Percentiles rank a stretch among this genome's conserved stretches.
phyloP scores from a whole-genome alignment of 2,113 vertebrate genomes.

The Cryptoleucopteryx plumbea region DNA sequence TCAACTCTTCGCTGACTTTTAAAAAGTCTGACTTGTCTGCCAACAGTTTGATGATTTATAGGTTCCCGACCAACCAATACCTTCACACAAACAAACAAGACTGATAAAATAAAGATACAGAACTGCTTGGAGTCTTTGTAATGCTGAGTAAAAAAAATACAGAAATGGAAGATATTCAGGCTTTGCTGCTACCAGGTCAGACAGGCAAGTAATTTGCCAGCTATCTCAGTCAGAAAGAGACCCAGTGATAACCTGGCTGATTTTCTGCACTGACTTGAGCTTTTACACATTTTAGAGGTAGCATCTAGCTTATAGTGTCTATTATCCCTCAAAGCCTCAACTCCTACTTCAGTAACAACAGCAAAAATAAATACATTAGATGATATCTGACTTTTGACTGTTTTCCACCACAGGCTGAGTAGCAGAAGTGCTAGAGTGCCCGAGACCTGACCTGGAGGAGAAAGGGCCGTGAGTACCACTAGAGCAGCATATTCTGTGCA shows the following conservation, averaged over 20 bases:
- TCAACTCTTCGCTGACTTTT: constrained; percentile 5
- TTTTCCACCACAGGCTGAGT: neutral
- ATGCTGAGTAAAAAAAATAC: neutral
- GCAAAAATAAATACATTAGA: neutral
- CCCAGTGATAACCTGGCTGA: neutral
- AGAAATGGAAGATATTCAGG: neutral
- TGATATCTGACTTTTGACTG: neutral
- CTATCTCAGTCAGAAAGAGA: neutral
- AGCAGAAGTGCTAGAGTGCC: neutral
- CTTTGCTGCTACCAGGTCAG: neutral
- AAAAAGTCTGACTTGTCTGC: neutral
- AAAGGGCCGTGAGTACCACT: neutral
- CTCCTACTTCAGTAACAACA: neutral
- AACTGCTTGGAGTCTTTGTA: neutral
- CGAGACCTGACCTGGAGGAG: fast-evolving
- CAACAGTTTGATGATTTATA: constrained; percentile 5
- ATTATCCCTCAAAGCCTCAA: neutral
- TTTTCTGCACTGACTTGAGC: neutral
- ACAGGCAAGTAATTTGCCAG: neutral
- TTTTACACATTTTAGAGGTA: neutral
- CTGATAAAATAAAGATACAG: neutral
- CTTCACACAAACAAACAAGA: constrained; percentile 14
- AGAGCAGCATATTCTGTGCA: neutral
- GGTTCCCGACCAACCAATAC: neutral
- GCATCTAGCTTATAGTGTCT: neutral